Base-by-base conservation (phyloP, 1,140 invertebrate species). In the Protaetia brevitarsis region DNA sequence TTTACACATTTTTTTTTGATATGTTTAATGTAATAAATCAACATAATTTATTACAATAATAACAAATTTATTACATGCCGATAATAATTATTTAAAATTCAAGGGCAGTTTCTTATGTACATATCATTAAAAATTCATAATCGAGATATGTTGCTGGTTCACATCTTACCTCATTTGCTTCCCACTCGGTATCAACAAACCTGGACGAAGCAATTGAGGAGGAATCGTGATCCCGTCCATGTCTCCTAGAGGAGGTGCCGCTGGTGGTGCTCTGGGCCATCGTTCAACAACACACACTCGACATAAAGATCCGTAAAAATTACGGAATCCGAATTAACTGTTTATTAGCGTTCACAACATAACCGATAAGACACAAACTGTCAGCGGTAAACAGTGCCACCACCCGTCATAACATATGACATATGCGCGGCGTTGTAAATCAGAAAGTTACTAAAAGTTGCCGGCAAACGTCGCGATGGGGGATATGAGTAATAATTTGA, bases 121-220 rank as follows among this genome's bases (percentile, higher is more conserved):
- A 21, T 26, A 1, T 13, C 45, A 36, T 28, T 30, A 27, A 58
- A 26, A 31, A 23, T 62, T 23, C 28, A 30, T 36, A 62, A 34
- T 30, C 13, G 19, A 30, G 27, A 34, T 30, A 36, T 13, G n/a
- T 13, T 21, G 41, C 16, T 16, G 16, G 16, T 45, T 2, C 3
- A 34, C 7, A 27, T 30, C 67, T 71, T 71, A 87, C 86, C 80
- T 89, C 87, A 75, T 87, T 87, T 10, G 85, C 85, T 76, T 88
- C 88, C 86, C 87, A 89, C 74, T 89, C 87, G 29, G 83, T 82
- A 73, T 88, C 86, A 6, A 79, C 80, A 68, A 82, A 86, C 68
- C 85, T 76, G 37, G 81, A 79, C 36, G 83, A 82, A 57, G 80
- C 76, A 58, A 81, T 75, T 10, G 79, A 79, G 30, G 77, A 73